These are phyloP conservation scores for Heliconius eleuchia DNA, from an alignment of 1,140 invertebrate genomes.

Conservation along the genomic window DNA sequence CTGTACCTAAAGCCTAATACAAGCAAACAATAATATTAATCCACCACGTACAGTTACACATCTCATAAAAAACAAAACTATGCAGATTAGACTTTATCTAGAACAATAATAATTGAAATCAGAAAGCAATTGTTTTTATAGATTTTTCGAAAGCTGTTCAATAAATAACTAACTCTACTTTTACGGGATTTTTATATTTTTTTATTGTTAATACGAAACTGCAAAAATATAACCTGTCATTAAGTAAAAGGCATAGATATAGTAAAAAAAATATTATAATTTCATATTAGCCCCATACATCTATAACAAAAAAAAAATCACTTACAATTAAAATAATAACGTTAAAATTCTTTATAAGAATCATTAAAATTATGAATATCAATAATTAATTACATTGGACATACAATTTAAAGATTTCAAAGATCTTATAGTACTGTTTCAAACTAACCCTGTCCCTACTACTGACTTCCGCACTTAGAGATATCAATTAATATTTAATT, in stretches of 20 bases:
- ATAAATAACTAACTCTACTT: background rate
- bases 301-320: slow-evolving; percentile 11
- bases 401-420: slow-evolving; percentile 17
- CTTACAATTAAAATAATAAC: slow-evolving; percentile 19
- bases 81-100: slow-evolving; percentile 54
- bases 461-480: background rate
- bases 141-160: slow-evolving; percentile 15
- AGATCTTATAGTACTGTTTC: slow-evolving; percentile 16
- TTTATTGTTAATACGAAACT: background rate
- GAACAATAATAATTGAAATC: slow-evolving; percentile 37
- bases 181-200: too few species aligned
- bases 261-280: background rate
- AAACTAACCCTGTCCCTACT: slow-evolving; percentile 27
- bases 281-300: slow-evolving; percentile 2
- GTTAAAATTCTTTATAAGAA: slow-evolving; percentile 30
- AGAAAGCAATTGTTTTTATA: slow-evolving; percentile 16
- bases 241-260: background rate
- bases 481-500: background rate
- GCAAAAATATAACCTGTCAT: background rate
- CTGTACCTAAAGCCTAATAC: slow-evolving; percentile 70
- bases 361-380: slow-evolving; percentile 20
- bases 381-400: slow-evolving; percentile 14
- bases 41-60: slow-evolving; percentile 43
- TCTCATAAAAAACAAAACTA: slow-evolving; percentile 53
- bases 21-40: slow-evolving; percentile 56